Evolutionary conservation across 2,888 invertebrate genomes (phyloP), one percentile per base, ranked within the genome.

Genomic region (Agrotis segetum): DNA sequence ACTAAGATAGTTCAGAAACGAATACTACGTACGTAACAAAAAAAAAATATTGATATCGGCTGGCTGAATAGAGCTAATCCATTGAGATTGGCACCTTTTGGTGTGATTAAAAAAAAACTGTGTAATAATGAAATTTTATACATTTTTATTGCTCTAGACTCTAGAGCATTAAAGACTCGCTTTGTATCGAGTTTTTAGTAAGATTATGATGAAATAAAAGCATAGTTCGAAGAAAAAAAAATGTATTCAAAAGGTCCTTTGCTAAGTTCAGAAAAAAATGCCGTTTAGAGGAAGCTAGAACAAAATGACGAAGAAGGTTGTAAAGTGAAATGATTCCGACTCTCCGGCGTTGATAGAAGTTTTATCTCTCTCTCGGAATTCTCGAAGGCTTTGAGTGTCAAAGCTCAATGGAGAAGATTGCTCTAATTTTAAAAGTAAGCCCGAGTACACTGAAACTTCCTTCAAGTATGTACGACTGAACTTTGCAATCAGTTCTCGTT

Each of bases 291-390:
- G 66, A 60, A 71, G 69, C 79, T 83, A 79, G 78, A 81, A 86
- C 84, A 81, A 88, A 75, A 88, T 90, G 88, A 92, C 81, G 85
- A 87, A 91, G 89, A 82, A 82, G 81, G 85, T 84, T 87, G 85
- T 87, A 88, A 92, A 90, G 85, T 89, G 89, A 88, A 91, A 89
- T 89, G 90, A 89, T 90, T 89, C 87, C 82, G 88, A 85, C 73
- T 85, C 85, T 92, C 90, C 90, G 89, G 47, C 69, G 91, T 76
- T 88, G 87, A 89, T 86, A 85, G 81, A 92, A 92, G 88, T 93
- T 92, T 91, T 82, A 85, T 86, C 79, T 88, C 89, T 86, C 79
- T 88, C 89, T 85, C 89, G 87, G 82, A 85, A 85, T 89, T 88
- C 81, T 88, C 87, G 3, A 73, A 85, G 88, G 87, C 81, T 90